Evolutionary conservation across 2,888 invertebrate species (phyloP).

Genomic region (Ellobium chinense): DNA sequence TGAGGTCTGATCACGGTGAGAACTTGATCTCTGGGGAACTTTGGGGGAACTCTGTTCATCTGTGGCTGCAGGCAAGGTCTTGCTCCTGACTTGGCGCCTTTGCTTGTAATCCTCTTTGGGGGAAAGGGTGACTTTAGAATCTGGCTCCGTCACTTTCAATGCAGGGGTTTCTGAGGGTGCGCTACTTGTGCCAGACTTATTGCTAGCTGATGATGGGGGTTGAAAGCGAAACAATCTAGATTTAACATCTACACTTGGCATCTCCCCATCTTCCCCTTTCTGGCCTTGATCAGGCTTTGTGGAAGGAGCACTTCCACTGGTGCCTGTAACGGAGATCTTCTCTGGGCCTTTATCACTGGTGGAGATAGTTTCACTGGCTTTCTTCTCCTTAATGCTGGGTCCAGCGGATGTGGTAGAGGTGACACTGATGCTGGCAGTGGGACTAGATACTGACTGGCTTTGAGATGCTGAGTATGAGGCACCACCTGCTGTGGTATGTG

Average conservation of each 20-base stretch:
- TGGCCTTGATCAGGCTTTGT: neutral
- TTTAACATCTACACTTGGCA: constrained; percentile 1
- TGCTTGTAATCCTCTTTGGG: constrained; percentile 67
- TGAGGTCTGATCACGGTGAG: constrained; percentile 39
- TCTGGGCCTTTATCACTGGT: neutral
- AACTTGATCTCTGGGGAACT: constrained; percentile 54
- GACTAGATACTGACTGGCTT: constrained; percentile 1
- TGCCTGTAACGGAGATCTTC: neutral
- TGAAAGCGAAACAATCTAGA: constrained; percentile 28
- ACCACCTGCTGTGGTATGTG: neutral
- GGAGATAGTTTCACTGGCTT: neutral
- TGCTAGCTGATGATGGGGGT: neutral
- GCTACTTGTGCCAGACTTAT: neutral
- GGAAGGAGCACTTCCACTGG: neutral
- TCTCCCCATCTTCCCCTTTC: neutral
- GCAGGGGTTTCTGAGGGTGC: neutral
- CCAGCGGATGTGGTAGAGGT: neutral
- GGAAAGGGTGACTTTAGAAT: constrained; percentile 44
- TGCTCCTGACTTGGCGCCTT: constrained; percentile 64
- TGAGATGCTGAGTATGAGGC: neutral
- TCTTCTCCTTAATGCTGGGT: neutral
- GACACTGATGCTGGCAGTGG: neutral
- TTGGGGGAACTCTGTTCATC: constrained; percentile 52
- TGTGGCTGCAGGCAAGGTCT: constrained; percentile 64
- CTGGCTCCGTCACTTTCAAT: constrained; percentile 14